Evolutionary conservation across 2,113 vertebrate species (phyloP).

Genomic region (Mandrillus leucophaeus): DNA sequence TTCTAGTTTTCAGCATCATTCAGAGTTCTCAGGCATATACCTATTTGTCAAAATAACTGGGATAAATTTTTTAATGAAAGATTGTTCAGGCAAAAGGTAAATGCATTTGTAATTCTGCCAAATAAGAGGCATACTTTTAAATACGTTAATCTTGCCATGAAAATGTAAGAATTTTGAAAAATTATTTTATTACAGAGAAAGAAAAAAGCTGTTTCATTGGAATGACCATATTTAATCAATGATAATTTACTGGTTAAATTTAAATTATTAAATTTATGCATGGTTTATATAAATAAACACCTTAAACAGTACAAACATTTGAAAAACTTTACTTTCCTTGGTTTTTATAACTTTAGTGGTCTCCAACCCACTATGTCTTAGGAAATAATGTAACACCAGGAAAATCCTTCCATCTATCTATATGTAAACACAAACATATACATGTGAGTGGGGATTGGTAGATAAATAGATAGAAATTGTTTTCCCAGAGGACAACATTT

Average conservation of each 20-base stretch:
- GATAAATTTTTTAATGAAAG: not conserved
- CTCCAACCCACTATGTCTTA: not conserved
- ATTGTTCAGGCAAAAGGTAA: not conserved
- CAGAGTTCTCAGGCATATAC: not conserved
- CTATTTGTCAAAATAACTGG: not conserved
- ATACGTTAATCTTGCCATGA: conserved; percentile 8
- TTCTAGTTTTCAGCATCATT: not conserved
- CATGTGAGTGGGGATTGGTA: not conserved
- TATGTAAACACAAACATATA: not conserved
- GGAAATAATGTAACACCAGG: not conserved
- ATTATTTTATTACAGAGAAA: not conserved
- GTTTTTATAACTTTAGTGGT: not conserved
- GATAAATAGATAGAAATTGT: not conserved
- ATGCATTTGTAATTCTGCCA: not conserved
- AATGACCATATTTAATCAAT: conserved; percentile 13
- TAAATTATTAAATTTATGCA: conserved; percentile 38
- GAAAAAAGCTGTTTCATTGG: not conserved
- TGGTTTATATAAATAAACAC: conserved; percentile 11
- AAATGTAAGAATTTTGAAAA: not conserved
- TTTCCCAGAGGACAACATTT: not conserved
- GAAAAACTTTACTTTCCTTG: not conserved
- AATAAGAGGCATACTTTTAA: conserved; percentile 18
- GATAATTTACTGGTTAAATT: conserved; percentile 36
- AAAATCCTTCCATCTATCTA: not conserved
- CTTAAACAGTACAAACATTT: not conserved